Evolutionary conservation across 2,888 invertebrate genomes (phyloP), one percentile per base, ranked within the genome.

Genomic region (Sinelater perroti): DNA sequence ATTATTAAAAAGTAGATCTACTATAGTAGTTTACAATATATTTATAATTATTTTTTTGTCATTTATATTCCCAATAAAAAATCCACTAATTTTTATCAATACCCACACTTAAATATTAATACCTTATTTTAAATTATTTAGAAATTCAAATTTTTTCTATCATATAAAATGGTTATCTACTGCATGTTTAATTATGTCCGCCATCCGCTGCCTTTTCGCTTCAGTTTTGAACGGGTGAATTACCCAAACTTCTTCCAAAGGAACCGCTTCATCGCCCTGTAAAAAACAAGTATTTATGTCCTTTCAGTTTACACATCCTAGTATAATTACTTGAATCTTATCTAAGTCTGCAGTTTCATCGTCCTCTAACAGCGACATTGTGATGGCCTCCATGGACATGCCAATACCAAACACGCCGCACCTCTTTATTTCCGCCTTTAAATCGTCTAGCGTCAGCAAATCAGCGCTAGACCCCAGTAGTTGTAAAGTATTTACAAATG

Each of bases 231-330:
- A 83, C 1, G 86, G 85, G 21, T 78, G 73, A 0, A 89, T 64
- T 54, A 80, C 80, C 89, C 88, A 89, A 2, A 89, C 79, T 55
- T 86, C 84, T 16, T 84, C 84, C 13, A 90, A 81, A 58, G 86
- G 81, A 17, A 81, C 65, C 21, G 79, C 79, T 26, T 83, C 71
- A 2, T 83, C 81, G 6, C 85, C 84, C 81, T 83, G n/a, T 75
- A 31, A 51, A 56, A 50, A 28, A 30, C 18, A 13, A n/a, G 31
- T 36, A 26, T n/a, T 5, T n/a, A 26, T 4, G 2, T 24, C 2
- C 2, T 20, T 7, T 10, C 16, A 17, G 26, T 10, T 45, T n/a
- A 20, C 6, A 16, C 28, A 11, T 28, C 6, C 5, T 42, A 14
- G 4, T 6, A 13, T 13, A 1, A 30, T 64, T 73, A 83, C 83